Conservation (phyloP, 2,113 vertebrate genomes). For the Danionella cerebrum region DNA sequence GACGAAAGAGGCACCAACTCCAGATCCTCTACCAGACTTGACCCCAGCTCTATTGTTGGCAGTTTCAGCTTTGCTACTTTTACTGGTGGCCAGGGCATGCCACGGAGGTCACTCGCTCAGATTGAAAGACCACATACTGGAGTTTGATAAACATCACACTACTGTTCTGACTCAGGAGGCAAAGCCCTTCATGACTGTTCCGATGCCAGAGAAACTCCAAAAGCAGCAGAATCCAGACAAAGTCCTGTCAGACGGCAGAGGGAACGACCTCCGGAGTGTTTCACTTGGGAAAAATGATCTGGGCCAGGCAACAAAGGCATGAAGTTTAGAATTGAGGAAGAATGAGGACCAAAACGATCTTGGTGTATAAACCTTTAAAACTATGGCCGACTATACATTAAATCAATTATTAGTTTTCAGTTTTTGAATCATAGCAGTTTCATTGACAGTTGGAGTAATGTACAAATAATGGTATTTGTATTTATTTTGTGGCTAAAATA, state of each 20-base stretch:
- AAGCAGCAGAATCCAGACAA: constrained; percentile 18
- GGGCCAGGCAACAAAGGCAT: constrained; percentile 23
- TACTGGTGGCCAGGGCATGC: constrained; percentile 57
- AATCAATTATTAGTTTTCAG: constrained; percentile 15
- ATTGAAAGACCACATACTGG: constrained; percentile 30
- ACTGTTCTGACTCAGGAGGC: constrained; percentile 42
- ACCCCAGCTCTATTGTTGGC: constrained; percentile 58
- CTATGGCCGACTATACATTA: constrained; percentile 27
- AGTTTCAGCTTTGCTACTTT: constrained; percentile 63
- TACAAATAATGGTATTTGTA: constrained; percentile 61
- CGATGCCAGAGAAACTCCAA: constrained; percentile 9
- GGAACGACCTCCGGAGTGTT: constrained; percentile 29
- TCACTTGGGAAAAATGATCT: constrained; percentile 37
- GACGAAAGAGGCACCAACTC: constrained; percentile 64
- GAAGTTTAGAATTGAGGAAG: constrained; percentile 3
- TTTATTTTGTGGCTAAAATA: constrained; percentile 67
- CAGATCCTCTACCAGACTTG: constrained; percentile 42
- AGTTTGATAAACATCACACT: constrained; percentile 35
- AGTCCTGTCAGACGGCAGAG: constrained; percentile 17
- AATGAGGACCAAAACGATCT: constrained; percentile 8
- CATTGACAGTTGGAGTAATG: constrained; percentile 23
- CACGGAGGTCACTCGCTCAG: constrained; percentile 43
- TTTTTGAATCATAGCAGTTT: constrained; percentile 28
- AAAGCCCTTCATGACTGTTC: constrained; percentile 40
- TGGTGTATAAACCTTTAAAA: constrained; percentile 18